Conservation (phyloP, 2,888 invertebrate genomes). For the Cheilosia impressa region DNA sequence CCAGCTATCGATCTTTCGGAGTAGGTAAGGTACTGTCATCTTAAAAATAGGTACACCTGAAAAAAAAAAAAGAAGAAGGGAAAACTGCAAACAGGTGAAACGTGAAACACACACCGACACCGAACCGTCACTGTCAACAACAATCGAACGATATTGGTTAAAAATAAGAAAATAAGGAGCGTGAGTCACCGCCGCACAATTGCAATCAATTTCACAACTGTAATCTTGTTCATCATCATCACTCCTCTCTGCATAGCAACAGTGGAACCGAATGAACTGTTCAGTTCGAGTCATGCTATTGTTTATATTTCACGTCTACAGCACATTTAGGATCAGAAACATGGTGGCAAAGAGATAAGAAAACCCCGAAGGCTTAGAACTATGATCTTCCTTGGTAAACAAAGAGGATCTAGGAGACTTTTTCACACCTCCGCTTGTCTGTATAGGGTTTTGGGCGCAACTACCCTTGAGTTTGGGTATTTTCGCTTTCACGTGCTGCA, state of each 20-base stretch:
- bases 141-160: conserved; percentile 41
- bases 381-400: conserved; percentile 28
- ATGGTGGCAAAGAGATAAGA: conserved; percentile 4
- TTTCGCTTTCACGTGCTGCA: too few relatives aligned
- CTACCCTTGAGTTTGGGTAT: neutral
- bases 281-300: neutral
- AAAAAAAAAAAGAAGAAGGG: too few relatives aligned
- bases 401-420: conserved; percentile 1
- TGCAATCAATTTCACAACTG: conserved; percentile 48
- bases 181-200: conserved; percentile 49
- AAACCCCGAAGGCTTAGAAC: conserved; percentile 8
- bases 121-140: conserved; percentile 10
- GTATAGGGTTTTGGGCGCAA: neutral
- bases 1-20: too few relatives aligned
- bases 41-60: too few relatives aligned
- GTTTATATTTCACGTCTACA: neutral
- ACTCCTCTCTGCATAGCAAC: conserved; percentile 52
- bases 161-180: conserved; percentile 23
- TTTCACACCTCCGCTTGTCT: conserved; percentile 5
- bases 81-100: conserved; percentile 4
- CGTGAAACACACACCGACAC: too few relatives aligned
- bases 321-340: neutral
- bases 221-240: conserved; percentile 36
- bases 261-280: neutral
- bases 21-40: too few relatives aligned